Conservation (phyloP, 1,140 invertebrate genomes). For the Aphaenogaster floridana region DNA sequence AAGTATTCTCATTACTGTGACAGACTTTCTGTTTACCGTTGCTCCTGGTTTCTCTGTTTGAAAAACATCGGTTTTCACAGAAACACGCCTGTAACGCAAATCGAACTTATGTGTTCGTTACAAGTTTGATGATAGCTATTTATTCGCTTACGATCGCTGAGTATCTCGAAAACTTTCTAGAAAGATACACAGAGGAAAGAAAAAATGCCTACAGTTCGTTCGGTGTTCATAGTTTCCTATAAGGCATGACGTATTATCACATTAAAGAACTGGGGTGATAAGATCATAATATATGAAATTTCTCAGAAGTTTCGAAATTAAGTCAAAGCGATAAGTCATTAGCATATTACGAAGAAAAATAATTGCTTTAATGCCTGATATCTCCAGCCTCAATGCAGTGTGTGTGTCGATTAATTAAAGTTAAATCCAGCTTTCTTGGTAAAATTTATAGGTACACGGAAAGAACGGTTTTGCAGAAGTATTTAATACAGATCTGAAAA, state of each 20-base stretch:
- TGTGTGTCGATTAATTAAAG: background rate
- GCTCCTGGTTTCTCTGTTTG: background rate
- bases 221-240: background rate
- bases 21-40: background rate
- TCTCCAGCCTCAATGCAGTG: background rate
- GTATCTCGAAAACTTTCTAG: background rate
- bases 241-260: background rate
- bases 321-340: background rate
- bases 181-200: background rate
- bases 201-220: background rate
- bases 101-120: background rate
- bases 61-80: slow-evolving; percentile 3
- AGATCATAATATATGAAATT: background rate
- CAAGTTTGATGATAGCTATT: slow-evolving; percentile 19
- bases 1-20: slow-evolving; percentile 16
- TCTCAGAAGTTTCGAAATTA: background rate
- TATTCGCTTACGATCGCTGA: background rate
- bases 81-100: background rate
- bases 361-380: background rate
- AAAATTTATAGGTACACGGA: background rate
- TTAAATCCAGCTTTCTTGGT: background rate
- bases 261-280: background rate
- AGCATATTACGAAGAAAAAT: background rate
- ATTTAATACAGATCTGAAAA: too few relatives aligned
- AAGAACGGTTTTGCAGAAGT: too few relatives aligned